Evolutionary conservation across 2,797 vertebrate species (phyloP), one percentile per base, ranked within the genome.

Genomic region (Euphonia xanthogaster): DNA sequence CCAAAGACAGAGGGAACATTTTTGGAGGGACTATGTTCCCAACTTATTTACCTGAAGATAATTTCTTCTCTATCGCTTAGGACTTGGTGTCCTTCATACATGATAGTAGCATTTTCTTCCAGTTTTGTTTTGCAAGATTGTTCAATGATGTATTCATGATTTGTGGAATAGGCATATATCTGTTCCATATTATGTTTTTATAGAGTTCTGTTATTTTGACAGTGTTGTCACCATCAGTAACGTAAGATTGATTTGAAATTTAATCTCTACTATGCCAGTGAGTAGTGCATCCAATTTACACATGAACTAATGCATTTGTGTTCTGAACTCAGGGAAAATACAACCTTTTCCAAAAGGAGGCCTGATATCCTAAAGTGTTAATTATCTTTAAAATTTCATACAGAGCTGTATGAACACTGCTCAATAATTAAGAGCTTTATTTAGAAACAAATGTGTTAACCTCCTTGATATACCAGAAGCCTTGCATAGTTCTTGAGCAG

Each of bases 151-250:
- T 53, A 47, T 65, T 86, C 11, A 9, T 63, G 39, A 61, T 87
- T 76, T 65, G 50, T 61, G 75, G 87, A 94, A 68, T 58, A 23
- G 25, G 37, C 47, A 9, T 79, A 25, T 62, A 67, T 77, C 72
- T 70, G 13, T 70, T 83, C 48, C 31, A 9, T 85, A 28, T 62
- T 66, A 45, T 54, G n/a, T 74, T 62, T 70, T 87, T 65, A 27
- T 53, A 63, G 54, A 19, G 44, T 86, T 89, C 42, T 94, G 35
- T 47, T 95, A 31, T 83, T 96, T 83, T 89, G 89, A 68, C 68
- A 80, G 44, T 45, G 40, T 74, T 95, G 63, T 91, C 4, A 10
- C 30, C 61, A 76, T 28, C 23, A 71, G 42, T 89, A 79, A 45
- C 19, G 11, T 66, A 63, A 80, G 62, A 89, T 33, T 61, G 91